These are phyloP conservation scores for Stegodyphus dumicola DNA, from an alignment of 1,140 invertebrate genomes.

Conservation along the genomic window DNA sequence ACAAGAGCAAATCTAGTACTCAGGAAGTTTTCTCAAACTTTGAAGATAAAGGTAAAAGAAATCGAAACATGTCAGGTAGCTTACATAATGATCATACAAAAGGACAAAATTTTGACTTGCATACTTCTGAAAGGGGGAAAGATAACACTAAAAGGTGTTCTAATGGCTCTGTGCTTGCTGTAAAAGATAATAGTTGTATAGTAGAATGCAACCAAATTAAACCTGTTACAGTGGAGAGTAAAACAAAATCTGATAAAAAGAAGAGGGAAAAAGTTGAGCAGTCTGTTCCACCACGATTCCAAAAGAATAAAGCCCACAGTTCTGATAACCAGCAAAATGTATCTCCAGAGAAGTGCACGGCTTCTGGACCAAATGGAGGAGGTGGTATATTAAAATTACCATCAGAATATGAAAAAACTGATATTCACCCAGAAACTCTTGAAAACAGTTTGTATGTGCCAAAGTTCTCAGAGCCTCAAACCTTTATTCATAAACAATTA, in stretches of 20 bases:
- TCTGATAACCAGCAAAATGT: background rate
- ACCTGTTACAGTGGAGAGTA: background rate
- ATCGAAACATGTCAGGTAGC: background rate
- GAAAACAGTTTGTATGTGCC: background rate
- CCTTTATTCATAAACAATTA: constrained; percentile 70
- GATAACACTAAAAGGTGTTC: background rate
- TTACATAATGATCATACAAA: background rate
- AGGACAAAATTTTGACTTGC: background rate
- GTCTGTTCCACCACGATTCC: constrained; percentile 42
- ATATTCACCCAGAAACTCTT: constrained; percentile 29
- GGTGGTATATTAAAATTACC: constrained; percentile 54
- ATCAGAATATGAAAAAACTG: constrained; percentile 57
- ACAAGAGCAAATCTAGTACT: background rate
- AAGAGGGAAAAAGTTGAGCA: constrained; percentile 12
- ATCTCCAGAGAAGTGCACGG: background rate
- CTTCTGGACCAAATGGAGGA: constrained; percentile 1
- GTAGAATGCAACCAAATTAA: background rate
- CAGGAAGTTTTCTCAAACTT: background rate
- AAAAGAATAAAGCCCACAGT: constrained; percentile 21
- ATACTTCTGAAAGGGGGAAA: background rate
- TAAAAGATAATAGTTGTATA: background rate
- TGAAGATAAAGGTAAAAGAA: constrained; percentile 4
- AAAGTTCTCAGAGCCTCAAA: constrained; percentile 11
- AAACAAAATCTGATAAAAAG: constrained; percentile 27
- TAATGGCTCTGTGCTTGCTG: background rate